Evolutionary conservation across 2,113 vertebrate genomes (phyloP).

Genomic region (Urocynchramus pylzowi): DNA sequence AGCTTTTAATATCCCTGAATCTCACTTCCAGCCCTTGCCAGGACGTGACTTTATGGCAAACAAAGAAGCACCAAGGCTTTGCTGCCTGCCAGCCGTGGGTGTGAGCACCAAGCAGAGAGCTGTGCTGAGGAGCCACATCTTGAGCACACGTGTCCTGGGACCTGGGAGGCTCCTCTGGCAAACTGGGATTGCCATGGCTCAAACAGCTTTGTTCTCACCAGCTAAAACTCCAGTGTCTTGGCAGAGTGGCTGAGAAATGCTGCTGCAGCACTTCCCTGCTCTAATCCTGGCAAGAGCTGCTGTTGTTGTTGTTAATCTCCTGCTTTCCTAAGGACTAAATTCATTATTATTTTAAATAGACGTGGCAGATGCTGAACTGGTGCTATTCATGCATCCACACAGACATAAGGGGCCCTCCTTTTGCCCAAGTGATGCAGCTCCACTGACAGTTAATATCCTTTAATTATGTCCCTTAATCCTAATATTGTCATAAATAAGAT

Average conservation of each 20-base stretch:
- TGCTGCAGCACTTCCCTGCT: not conserved
- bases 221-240: not conserved
- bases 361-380: not conserved
- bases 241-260: not conserved
- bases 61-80: not conserved
- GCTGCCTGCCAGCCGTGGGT: not conserved
- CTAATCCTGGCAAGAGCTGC: slow-evolving; percentile 2
- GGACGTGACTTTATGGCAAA: not conserved
- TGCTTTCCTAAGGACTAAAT: not conserved
- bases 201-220: not conserved
- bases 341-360: slow-evolving; percentile 14
- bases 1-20: not conserved
- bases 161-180: not conserved
- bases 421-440: not conserved
- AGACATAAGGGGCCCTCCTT: not conserved
- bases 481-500: not conserved
- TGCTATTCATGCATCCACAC: not conserved
- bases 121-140: not conserved
- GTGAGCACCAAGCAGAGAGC: not conserved
- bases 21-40: not conserved
- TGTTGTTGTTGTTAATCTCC: not conserved
- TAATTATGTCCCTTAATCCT: not conserved
- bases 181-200: not conserved
- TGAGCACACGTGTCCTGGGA: not conserved
- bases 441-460: not conserved